Evolutionary conservation across 2,888 invertebrate genomes (phyloP), one percentile per base, ranked within the genome.

Genomic region (Opisthograptis luteolata): DNA sequence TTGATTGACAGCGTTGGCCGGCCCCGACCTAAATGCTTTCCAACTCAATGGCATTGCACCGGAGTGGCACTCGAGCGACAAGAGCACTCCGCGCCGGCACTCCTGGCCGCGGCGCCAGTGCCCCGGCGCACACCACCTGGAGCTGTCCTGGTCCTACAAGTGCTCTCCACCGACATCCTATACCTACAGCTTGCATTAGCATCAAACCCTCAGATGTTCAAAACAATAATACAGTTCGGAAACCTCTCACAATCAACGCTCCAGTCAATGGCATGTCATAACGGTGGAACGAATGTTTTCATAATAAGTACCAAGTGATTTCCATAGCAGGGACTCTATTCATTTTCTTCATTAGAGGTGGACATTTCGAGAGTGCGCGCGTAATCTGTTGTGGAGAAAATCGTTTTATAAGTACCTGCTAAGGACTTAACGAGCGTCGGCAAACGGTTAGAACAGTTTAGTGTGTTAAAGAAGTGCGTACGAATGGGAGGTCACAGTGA

Each of bases 11-110:
- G 36, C 53, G 41, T 20, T 28, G 54, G 34, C 10, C 45, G 54
- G 28, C 54, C 58, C 25, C 50, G 58, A 55, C 58, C 58, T 41
- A 46, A 36, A 55, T 55, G 70, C 68, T 69, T 70, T 69, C 70
- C 63, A 66, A 64, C 60, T 52, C 55, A 62, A 61, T 58, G 64
- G 47, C 56, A 70, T 65, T 63, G 70, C 60, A 44, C 37, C 41
- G 54, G 43, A 31, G 44, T 35, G 57, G 40, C 51, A 44, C 47
- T 54, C 42, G 54, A 53, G 51, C 54, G 49, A 42, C 55, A 37
- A 32, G 48, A 45, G 40, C 34, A 13, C 41, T 28, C 25, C 44
- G 40, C 32, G 19, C 31, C 35, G 25, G n/a, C 53, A 20, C 10
- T 31, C 19, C 39, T 7, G 25, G 5, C 19, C 8, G 17, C 8